phyloP scores from a whole-genome alignment of 2,113 vertebrate genomes.

The Leptosomus discolor region DNA sequence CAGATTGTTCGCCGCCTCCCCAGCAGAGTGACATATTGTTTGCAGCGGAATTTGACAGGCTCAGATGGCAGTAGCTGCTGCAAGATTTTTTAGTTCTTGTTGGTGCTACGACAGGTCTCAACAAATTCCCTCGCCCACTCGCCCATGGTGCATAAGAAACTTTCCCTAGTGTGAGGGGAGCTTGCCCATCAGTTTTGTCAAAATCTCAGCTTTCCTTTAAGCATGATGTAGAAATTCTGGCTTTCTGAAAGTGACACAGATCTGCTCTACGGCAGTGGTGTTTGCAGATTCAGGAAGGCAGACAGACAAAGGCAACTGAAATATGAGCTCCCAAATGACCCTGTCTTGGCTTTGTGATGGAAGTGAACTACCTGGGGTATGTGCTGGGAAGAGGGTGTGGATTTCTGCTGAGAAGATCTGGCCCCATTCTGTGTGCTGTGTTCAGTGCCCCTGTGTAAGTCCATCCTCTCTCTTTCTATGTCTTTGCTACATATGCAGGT shows the following conservation, averaged over 20 bases:
- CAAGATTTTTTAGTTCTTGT: constrained; percentile 70
- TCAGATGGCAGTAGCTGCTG: constrained; percentile 69
- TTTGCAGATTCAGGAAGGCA: constrained; percentile 31
- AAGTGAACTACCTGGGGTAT: background rate
- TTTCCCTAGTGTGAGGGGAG: constrained; percentile 28
- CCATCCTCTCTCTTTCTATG: background rate
- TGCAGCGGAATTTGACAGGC: constrained; percentile 70
- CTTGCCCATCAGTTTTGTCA: constrained; percentile 60
- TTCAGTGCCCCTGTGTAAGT: background rate
- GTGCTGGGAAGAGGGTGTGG: background rate
- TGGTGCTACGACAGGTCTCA: constrained; percentile 71
- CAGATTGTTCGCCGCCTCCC: constrained; percentile 65
- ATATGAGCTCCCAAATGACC: background rate
- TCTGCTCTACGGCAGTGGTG: background rate
- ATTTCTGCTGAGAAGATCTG: background rate
- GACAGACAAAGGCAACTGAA: constrained; percentile 38
- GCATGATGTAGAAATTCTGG: constrained; percentile 20
- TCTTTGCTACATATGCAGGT: background rate
- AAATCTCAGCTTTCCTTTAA: constrained; percentile 48
- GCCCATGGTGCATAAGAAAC: constrained; percentile 59
- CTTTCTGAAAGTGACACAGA: constrained; percentile 25
- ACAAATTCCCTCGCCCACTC: constrained; percentile 69
- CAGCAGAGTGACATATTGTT: constrained; percentile 71
- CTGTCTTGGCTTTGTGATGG: background rate
- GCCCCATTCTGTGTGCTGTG: background rate